Evolutionary conservation across 2,888 invertebrate genomes (phyloP), one percentile per base, ranked within the genome.

Genomic region (Drosophila infuscata): DNA sequence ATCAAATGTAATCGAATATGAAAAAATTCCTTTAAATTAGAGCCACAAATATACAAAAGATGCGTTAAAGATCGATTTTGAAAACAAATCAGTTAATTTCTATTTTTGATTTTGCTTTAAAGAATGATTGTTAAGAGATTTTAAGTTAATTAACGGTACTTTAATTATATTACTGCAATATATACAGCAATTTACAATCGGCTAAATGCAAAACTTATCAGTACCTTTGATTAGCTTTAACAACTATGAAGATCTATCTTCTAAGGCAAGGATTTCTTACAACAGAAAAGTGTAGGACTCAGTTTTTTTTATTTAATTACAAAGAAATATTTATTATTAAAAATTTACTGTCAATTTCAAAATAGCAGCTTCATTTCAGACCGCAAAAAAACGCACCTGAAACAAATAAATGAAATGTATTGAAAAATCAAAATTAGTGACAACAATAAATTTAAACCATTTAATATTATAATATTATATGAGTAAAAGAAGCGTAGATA

Each of bases 341-440:
- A 57, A 49, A 59, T 61, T 69, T 62, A 59, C 49, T 33, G 68
- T 61, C 68, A 60, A 20, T 69, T 73, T 56, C 65, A 60, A 53
- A 64, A 29, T 6, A 65, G 25, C 8, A 25, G 51, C 38, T 53
- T 52, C 15, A 52, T 36, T n/a, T 33, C 9, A 49, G 49, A 15
- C 52, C 11, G 36, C 5, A 8, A 25, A 52, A 30, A 25, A 30
- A 59, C 29, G 61, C 72, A 70, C 48, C 61, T 43, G 53, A 63
- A 61, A 38, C 33, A 43, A 36, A 17, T 41, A 15, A 52, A 67
- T n/a, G 32, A 9, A 15, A 11, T 20, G n/a, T 20, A 48, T 36
- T 46, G 7, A 49, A 11, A 41, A 62, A 63, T 62, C 57, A 78
- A 74, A 75, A 66, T 53, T 58, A 72, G 57, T 32, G 52, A 46